phyloP scores from a whole-genome alignment of 2,888 invertebrate genomes.

The Siphlonurus alternatus region DNA sequence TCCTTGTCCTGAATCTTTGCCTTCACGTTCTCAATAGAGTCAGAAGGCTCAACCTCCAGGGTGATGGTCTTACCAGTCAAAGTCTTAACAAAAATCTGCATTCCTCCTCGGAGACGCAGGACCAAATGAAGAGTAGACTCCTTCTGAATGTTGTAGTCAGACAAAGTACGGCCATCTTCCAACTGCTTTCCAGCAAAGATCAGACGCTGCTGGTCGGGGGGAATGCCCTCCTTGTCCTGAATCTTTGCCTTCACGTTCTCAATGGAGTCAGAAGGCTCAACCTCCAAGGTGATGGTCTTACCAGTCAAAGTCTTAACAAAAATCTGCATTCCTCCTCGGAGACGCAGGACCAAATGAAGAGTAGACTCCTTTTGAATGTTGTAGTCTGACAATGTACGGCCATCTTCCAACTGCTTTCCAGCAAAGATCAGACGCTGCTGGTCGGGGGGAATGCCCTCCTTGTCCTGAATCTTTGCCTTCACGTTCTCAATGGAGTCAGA shows the following conservation, averaged over 20 bases:
- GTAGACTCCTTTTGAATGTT: slow-evolving; percentile 40
- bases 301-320: slow-evolving; percentile 37
- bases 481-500: slow-evolving; percentile 92
- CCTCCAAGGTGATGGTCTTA: slow-evolving; percentile 32
- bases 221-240: slow-evolving; percentile 28
- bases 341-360: slow-evolving; percentile 36
- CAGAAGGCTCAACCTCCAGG: slow-evolving; percentile 27
- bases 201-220: slow-evolving; percentile 30
- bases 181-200: slow-evolving; percentile 40
- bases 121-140: slow-evolving; percentile 39
- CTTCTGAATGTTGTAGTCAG: slow-evolving; percentile 39
- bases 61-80: slow-evolving; percentile 33
- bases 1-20: slow-evolving; percentile 31
- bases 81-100: slow-evolving; percentile 36
- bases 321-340: slow-evolving; percentile 47
- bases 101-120: slow-evolving; percentile 41
- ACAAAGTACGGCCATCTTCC: slow-evolving; percentile 37
- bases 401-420: slow-evolving; percentile 40
- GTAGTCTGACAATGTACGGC: slow-evolving; percentile 35
- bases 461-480: slow-evolving; percentile 82
- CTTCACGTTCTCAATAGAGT: slow-evolving; percentile 34
- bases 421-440: slow-evolving; percentile 61
- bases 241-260: slow-evolving; percentile 34
- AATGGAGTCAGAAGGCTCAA: slow-evolving; percentile 34
- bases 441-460: slow-evolving; percentile 82